A percentile compares a stretch with the other conserved stretches of the same genome.
Conservation (phyloP, 2,797 vertebrate genomes). For the Clarias platycephalus region DNA sequence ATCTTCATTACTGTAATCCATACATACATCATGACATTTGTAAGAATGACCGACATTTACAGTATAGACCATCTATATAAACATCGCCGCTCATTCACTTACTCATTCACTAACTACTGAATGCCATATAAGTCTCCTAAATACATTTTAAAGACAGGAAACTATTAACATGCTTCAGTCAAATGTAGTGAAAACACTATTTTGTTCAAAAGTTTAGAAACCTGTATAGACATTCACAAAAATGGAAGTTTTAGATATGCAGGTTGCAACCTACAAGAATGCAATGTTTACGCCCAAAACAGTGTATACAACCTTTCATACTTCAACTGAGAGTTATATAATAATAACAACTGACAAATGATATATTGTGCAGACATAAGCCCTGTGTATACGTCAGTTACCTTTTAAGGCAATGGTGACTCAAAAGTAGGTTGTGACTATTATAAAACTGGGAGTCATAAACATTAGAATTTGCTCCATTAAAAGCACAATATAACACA, state of each 20-base stretch:
- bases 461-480: neutral
- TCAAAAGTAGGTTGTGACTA: neutral
- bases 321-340: neutral
- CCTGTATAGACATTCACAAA: neutral
- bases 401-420: conserved; percentile 11
- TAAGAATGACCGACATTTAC: neutral
- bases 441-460: neutral
- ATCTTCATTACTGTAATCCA: neutral
- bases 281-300: neutral
- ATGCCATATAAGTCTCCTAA: neutral
- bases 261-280: neutral
- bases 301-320: neutral
- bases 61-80: neutral
- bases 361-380: neutral
- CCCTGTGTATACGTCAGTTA: neutral
- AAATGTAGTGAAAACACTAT: neutral
- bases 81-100: neutral
- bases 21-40: neutral
- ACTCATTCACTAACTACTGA: neutral
- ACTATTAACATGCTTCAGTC: neutral
- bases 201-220: neutral
- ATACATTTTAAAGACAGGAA: neutral
- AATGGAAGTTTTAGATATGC: neutral
- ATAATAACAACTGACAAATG: neutral
- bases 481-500: neutral